phyloP scores from a whole-genome alignment of 2,888 invertebrate genomes.

The Tetragonisca angustula region DNA sequence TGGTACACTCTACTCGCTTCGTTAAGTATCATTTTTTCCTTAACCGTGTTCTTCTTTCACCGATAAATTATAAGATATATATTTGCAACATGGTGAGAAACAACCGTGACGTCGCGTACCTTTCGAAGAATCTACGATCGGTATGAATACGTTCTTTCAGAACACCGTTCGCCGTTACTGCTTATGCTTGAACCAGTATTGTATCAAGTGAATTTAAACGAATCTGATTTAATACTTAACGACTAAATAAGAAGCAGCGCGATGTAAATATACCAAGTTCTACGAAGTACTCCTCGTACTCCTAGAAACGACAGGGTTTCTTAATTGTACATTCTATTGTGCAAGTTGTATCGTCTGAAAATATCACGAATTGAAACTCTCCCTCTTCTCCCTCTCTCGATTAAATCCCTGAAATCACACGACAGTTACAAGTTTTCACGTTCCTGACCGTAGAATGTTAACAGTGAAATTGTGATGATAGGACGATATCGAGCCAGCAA shows the following conservation, averaged over 20 bases:
- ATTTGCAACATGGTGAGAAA: no score
- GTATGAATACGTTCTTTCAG: neutral
- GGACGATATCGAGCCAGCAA: neutral
- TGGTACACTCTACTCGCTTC: neutral
- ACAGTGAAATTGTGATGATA: no score
- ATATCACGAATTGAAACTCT: neutral
- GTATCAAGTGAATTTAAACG: conserved; percentile 6
- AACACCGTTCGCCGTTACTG: neutral
- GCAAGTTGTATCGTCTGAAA: neutral
- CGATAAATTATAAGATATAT: neutral
- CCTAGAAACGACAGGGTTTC: neutral
- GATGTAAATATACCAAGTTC: conserved; percentile 1
- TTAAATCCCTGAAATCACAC: neutral
- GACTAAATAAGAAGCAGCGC: neutral
- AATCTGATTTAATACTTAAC: neutral
- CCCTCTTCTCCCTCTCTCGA: neutral
- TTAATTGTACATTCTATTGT: neutral
- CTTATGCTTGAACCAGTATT: neutral
- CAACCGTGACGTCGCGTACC: no score
- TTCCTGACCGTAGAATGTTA: neutral
- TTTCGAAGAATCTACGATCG: neutral
- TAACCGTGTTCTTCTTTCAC: neutral
- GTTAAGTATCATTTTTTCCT: neutral
- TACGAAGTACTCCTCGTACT: neutral
- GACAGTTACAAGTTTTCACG: neutral